Evolutionary conservation across 2,888 invertebrate genomes (phyloP).

Genomic region (Nebria brevicollis): DNA sequence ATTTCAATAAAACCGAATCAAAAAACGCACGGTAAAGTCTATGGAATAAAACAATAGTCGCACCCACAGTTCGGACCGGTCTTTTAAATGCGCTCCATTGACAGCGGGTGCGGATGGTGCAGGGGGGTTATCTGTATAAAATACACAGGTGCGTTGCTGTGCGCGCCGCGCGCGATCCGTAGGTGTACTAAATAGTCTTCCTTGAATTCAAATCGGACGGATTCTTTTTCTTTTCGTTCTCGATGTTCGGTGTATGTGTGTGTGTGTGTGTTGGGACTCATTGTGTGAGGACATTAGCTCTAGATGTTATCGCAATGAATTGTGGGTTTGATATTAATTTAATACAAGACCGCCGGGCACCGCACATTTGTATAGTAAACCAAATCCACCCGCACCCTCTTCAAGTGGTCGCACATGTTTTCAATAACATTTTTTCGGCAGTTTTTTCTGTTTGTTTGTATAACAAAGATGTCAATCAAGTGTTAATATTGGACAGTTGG

Average conservation of each 20-base stretch:
- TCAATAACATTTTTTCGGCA: neutral
- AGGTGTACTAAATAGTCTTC: constrained; percentile 64
- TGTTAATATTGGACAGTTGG: neutral
- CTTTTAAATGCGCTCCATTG: neutral
- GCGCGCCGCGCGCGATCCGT: constrained; percentile 54
- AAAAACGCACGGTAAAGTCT: neutral
- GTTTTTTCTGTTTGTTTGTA: neutral
- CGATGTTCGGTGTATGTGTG: neutral
- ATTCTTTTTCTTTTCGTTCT: constrained; percentile 58
- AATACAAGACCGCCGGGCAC: constrained; percentile 52
- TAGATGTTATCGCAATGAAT: constrained; percentile 58
- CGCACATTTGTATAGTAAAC: constrained; percentile 26
- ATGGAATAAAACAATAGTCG: constrained; percentile 40
- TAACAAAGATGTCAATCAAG: neutral
- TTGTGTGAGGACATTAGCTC: constrained; percentile 63
- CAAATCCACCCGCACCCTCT: neutral
- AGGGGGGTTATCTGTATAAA: constrained; percentile 38
- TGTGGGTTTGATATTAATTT: constrained; percentile 62
- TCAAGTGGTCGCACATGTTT: neutral
- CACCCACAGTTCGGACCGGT: constrained; percentile 34
- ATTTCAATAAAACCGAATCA: neutral
- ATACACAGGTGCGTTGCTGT: constrained; percentile 39
- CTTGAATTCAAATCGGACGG: constrained; percentile 60
- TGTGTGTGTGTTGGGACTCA: constrained; percentile 57
- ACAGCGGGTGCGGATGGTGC: neutral